Conservation (phyloP, 2,888 invertebrate species). For the Amphimallon solstitiale region DNA sequence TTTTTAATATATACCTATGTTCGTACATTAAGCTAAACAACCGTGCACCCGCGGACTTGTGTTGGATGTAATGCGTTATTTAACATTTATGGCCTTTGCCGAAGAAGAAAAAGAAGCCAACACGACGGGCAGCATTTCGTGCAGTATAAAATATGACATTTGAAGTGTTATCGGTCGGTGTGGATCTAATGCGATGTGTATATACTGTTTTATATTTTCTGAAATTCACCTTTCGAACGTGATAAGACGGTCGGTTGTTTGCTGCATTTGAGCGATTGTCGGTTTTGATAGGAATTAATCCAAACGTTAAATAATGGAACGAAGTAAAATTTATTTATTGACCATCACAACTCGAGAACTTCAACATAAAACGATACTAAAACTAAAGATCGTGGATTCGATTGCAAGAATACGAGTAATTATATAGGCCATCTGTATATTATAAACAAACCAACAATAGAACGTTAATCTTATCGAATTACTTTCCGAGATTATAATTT, state of each 20-base stretch:
- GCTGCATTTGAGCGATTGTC: constrained; percentile 29
- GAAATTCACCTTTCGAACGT: constrained; percentile 34
- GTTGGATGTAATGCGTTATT: constrained; percentile 30
- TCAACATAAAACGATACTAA: not conserved
- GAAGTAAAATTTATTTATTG: constrained; percentile 18
- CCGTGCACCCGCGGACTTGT: constrained; percentile 8
- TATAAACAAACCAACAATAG: too few relatives aligned
- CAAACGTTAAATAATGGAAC: constrained; percentile 15
- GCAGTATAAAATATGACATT: constrained; percentile 33
- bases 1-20: not conserved
- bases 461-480: too few relatives aligned
- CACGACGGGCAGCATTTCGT: constrained; percentile 24
- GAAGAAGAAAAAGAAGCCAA: constrained; percentile 28
- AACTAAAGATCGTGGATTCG: too few relatives aligned
- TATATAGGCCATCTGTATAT: too few relatives aligned
- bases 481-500: too few relatives aligned
- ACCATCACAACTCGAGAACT: not conserved
- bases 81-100: constrained; percentile 27
- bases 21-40: constrained; percentile 27
- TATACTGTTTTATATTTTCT: constrained; percentile 30
- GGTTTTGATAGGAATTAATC: constrained; percentile 33
- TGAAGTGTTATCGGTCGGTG: constrained; percentile 31
- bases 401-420: too few relatives aligned
- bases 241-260: constrained; percentile 27
- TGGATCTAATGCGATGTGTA: constrained; percentile 31